These are phyloP conservation scores for Xylophagus ater DNA, from an alignment of 2,888 invertebrate species.

Conservation along the genomic window DNA sequence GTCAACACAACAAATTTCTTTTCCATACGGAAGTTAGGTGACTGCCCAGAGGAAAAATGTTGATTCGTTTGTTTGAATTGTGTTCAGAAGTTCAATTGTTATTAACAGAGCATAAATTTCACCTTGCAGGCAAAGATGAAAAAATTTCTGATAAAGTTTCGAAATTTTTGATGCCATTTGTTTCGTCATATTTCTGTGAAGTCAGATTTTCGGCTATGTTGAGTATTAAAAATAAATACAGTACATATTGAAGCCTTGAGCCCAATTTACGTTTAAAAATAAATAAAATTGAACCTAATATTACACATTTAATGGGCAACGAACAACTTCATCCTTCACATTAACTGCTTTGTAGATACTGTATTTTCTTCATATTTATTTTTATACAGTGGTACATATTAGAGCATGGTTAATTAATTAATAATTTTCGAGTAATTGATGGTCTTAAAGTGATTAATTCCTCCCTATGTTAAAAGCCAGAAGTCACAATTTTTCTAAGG, in stretches of 20 bases:
- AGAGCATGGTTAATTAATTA: too few species aligned
- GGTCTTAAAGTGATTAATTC: too few species aligned
- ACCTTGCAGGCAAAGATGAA: neutral
- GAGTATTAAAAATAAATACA: too few species aligned
- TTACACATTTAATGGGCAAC: slow-evolving; percentile 1
- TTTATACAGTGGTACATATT: too few species aligned
- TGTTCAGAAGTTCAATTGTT: slow-evolving; percentile 18
- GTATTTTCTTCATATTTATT: too few species aligned
- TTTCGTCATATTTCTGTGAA: slow-evolving; percentile 1
- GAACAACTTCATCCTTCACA: slow-evolving; percentile 1
- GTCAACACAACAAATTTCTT: too few species aligned
- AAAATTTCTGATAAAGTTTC: slow-evolving; percentile 1
- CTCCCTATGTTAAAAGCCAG: too few species aligned
- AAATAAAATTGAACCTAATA: slow-evolving; percentile 1
- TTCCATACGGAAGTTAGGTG: too few species aligned
- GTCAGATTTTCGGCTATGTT: too few species aligned
- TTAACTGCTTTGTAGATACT: slow-evolving; percentile 1
- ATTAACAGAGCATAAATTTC: slow-evolving; percentile 5
- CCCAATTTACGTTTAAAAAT: slow-evolving; percentile 1
- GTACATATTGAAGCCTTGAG: neutral
- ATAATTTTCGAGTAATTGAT: too few species aligned
- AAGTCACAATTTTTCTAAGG: too few species aligned
- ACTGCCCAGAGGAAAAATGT: too few species aligned
- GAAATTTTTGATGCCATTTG: slow-evolving; percentile 2
- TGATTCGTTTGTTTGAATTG: slow-evolving; percentile 17